These are phyloP conservation scores for Sarcophilus harrisii DNA, from an alignment of 2,797 vertebrate species.

Conservation along the genomic window DNA sequence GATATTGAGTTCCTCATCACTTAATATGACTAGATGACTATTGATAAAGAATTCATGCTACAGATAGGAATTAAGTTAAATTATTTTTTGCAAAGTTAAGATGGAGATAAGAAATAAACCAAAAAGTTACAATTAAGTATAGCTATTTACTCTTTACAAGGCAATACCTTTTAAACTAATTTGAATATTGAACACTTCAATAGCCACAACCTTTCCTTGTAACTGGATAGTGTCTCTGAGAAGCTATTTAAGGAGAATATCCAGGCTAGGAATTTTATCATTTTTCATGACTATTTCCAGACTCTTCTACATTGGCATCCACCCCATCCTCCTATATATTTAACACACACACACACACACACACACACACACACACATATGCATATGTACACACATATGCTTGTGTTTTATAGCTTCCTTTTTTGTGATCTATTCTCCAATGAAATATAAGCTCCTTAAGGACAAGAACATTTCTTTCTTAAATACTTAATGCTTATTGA, in stretches of 20 bases:
- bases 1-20: neutral
- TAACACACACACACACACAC: neutral
- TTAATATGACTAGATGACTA: neutral
- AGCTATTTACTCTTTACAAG: neutral
- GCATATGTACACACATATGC: neutral
- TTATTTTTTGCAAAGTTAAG: neutral
- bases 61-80: neutral
- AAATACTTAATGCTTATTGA: neutral
- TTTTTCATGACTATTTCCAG: neutral
- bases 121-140: neutral
- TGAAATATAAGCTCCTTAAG: neutral
- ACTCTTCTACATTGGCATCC: neutral
- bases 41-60: neutral
- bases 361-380: neutral
- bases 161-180: neutral
- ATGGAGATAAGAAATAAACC: neutral
- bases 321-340: too few species aligned
- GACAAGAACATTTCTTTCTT: neutral
- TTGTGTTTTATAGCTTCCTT: neutral
- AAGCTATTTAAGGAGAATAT: neutral
- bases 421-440: neutral
- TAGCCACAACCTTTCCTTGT: neutral
- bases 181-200: neutral
- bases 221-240: neutral
- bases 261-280: neutral